phyloP scores from a whole-genome alignment of 2,113 vertebrate species.

The Otis tarda region DNA sequence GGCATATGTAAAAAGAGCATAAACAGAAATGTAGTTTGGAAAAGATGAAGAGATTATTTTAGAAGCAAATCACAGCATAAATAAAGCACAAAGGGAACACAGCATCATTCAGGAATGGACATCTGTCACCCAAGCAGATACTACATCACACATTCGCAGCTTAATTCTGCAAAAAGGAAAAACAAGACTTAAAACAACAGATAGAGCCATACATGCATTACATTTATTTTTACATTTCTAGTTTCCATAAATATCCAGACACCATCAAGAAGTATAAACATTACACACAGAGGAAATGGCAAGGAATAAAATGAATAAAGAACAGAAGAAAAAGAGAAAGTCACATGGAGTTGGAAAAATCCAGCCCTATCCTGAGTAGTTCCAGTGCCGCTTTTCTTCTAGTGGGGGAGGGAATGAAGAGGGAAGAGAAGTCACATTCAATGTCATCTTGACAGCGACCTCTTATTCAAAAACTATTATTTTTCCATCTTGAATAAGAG shows the following conservation, averaged over 20 bases:
- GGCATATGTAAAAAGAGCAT: constrained; percentile 53
- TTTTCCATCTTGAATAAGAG: constrained; percentile 68
- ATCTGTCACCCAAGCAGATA: constrained; percentile 50
- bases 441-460: constrained; percentile 65
- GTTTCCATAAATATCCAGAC: constrained; percentile 51
- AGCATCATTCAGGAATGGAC: constrained; percentile 42
- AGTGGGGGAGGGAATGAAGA: constrained; percentile 1
- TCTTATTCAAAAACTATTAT: constrained; percentile 72
- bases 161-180: constrained; percentile 22
- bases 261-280: constrained; percentile 29
- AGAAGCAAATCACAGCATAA: constrained; percentile 57
- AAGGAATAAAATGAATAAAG: constrained; percentile 34
- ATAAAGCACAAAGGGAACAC: constrained; percentile 34
- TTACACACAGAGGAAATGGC: constrained; percentile 9
- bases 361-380: not conserved
- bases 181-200: constrained; percentile 23
- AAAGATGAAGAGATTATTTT: constrained; percentile 66
- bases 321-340: constrained; percentile 28
- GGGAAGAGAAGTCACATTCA: constrained; percentile 58
- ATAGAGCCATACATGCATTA: constrained; percentile 1
- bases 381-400: not conserved
- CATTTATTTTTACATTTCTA: constrained; percentile 41
- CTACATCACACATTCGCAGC: constrained; percentile 21
- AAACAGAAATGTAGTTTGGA: constrained; percentile 52
- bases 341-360: constrained; percentile 31